Percentiles rank a stretch among this genome's conserved stretches.
Evolutionary conservation across 2,888 invertebrate genomes (phyloP).

Genomic region (Sarcophaga subvicina): DNA sequence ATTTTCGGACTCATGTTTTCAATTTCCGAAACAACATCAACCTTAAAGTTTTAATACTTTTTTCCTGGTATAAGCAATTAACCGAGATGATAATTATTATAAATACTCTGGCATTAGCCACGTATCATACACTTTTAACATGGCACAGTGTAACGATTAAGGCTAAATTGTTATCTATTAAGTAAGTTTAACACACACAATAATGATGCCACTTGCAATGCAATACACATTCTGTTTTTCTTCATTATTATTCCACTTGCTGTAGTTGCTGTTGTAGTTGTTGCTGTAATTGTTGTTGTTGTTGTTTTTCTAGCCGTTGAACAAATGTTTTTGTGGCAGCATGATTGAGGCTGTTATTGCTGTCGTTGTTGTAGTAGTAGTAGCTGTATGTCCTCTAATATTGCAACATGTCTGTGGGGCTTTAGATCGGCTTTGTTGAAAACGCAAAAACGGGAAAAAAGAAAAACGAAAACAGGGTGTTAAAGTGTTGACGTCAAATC

Average conservation of each 20-base stretch:
- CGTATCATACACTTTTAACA: too few relatives aligned
- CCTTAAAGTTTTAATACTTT: too few relatives aligned
- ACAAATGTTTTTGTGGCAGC: not conserved
- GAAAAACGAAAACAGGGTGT: conserved; percentile 19
- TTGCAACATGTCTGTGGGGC: not conserved
- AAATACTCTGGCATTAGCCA: too few relatives aligned
- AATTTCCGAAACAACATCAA: too few relatives aligned
- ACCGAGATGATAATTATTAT: too few relatives aligned
- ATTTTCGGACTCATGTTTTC: too few relatives aligned
- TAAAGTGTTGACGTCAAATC: conserved; percentile 58
- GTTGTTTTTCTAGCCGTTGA: not conserved
- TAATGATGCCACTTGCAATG: not conserved
- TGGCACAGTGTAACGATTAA: too few relatives aligned
- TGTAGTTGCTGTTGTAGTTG: too few relatives aligned
- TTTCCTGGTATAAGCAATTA: too few relatives aligned
- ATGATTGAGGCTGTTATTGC: not conserved
- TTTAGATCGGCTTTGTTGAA: not conserved
- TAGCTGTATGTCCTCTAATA: not conserved
- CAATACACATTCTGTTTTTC: not conserved
- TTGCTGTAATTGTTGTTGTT: not conserved
- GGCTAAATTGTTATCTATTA: too few relatives aligned
- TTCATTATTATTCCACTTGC: too few relatives aligned
- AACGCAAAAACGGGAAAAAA: not conserved
- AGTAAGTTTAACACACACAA: too few relatives aligned
- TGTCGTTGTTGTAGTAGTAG: not conserved